Base-by-base conservation (phyloP, 2,113 vertebrate genomes). In the Uria aalge region DNA sequence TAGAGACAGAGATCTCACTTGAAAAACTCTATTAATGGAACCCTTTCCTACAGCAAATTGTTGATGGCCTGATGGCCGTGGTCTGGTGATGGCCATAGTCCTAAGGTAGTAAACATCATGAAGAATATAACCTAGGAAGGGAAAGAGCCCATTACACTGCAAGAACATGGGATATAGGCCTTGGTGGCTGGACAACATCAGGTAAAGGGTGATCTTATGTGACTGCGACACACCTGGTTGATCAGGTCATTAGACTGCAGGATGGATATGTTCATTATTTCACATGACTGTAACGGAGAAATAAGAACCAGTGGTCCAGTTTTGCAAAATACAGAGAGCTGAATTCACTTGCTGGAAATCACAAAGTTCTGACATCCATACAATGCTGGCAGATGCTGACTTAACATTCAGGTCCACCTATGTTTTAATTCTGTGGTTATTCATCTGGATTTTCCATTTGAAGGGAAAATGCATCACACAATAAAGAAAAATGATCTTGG, bases 241-340 rank as follows among this genome's bases (percentile, higher is more conserved):
- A 40, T 68, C 63, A 73, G 36, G 30, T 87, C 40, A 30, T 77
- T n/a, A 14, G 22, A 16, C 81, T 74, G 26, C 10, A 45, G n/a
- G 36, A 27, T 81, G 59, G 27, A 45, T 18, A 3, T 66, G 18
- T 13, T 75, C 5, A 5, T 56, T 80, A n/a, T 36, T 69, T 68
- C 59, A 32, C 1, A 2, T 52, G 43, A 23, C 53, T 90, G 59
- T 62, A 55, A 67, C 9, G 20, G 19, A 85, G 57, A n/a, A 59
- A 75, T 64, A 87, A 71, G 1, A 43, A 73, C 43, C 47, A 73
- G 15, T 48, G 18, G 40, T n/a, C 71, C 22, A 59, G 50, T n/a
- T 78, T 72, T 64, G 62, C 64, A 85, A 82, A 94, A 75, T 40
- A 50, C 20, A n/a, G 72, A 72, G 23, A 66, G n/a, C 15, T 87